Evolutionary conservation across 2,113 vertebrate genomes (phyloP).

Genomic region (Hipposideros armiger): DNA sequence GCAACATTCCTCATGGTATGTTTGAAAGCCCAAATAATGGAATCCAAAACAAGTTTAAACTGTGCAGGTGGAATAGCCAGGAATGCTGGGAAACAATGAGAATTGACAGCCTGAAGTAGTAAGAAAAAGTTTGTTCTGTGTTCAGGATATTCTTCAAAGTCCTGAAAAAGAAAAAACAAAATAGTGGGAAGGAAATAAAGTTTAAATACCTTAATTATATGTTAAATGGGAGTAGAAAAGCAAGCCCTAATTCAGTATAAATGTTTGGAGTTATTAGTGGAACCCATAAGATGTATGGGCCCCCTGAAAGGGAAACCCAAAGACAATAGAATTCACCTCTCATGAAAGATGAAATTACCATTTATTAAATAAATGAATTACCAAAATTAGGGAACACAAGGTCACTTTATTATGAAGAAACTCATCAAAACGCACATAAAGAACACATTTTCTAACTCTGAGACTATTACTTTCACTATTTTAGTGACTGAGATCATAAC

Average conservation of each 20-base stretch:
- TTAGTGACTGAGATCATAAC: neutral
- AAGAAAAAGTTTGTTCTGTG: slow-evolving; percentile 99
- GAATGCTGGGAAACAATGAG: slow-evolving; percentile 99
- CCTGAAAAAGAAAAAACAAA: slow-evolving; percentile 85
- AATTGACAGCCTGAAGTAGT: slow-evolving; percentile 98
- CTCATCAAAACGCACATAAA: neutral
- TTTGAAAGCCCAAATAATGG: slow-evolving; percentile 99
- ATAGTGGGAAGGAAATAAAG: neutral
- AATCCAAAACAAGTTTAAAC: slow-evolving; percentile 99
- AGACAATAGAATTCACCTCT: neutral
- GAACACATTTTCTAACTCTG: neutral
- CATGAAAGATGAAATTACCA: neutral
- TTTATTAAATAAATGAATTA: neutral
- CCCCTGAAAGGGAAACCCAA: neutral
- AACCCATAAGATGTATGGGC: neutral
- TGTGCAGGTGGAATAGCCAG: slow-evolving; percentile 98
- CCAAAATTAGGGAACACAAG: neutral
- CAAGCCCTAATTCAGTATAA: neutral
- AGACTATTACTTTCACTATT: neutral
- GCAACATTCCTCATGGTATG: slow-evolving; percentile 99
- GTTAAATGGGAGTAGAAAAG: neutral
- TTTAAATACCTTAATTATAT: neutral
- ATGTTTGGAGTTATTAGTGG: neutral
- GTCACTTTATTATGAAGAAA: neutral
- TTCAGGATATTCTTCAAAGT: slow-evolving; percentile 99